phyloP scores from a whole-genome alignment of 2,797 vertebrate genomes.

The Antrozous pallidus region DNA sequence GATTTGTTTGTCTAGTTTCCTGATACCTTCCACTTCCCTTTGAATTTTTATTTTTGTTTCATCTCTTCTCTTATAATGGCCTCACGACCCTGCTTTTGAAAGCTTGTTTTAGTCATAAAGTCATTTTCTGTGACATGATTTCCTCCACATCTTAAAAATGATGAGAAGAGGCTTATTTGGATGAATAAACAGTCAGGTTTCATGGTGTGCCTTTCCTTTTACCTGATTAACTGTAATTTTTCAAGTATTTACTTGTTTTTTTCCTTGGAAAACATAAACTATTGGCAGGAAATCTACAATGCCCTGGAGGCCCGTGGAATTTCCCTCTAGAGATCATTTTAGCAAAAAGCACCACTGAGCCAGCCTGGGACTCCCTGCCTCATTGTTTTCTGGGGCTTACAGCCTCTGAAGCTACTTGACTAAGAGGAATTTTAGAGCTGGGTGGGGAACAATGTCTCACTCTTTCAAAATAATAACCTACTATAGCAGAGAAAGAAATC shows the following conservation, averaged over 20 bases:
- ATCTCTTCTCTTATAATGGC: neutral
- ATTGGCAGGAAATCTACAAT: neutral
- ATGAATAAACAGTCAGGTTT: neutral
- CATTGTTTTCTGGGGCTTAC: neutral
- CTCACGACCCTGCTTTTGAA: neutral
- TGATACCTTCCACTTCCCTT: neutral
- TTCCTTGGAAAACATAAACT: neutral
- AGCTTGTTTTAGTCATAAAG: neutral
- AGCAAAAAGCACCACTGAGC: neutral
- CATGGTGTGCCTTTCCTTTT: neutral
- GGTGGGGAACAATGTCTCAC: neutral
- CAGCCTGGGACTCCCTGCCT: neutral
- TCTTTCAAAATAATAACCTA: neutral
- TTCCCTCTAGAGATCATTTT: neutral
- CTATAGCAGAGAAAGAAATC: neutral
- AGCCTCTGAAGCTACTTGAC: neutral
- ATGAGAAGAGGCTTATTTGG: neutral
- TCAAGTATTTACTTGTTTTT: neutral
- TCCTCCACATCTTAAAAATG: neutral
- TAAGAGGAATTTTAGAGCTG: neutral
- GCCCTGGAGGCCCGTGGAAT: accelerated
- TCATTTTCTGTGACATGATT: neutral
- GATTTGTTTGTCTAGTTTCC: neutral
- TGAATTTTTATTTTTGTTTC: neutral
- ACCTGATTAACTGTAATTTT: neutral